Percentiles rank a stretch among this genome's conserved stretches.
These are phyloP conservation scores for Thalpophila matura DNA, from an alignment of 2,888 invertebrate genomes.

Conservation along the genomic window DNA sequence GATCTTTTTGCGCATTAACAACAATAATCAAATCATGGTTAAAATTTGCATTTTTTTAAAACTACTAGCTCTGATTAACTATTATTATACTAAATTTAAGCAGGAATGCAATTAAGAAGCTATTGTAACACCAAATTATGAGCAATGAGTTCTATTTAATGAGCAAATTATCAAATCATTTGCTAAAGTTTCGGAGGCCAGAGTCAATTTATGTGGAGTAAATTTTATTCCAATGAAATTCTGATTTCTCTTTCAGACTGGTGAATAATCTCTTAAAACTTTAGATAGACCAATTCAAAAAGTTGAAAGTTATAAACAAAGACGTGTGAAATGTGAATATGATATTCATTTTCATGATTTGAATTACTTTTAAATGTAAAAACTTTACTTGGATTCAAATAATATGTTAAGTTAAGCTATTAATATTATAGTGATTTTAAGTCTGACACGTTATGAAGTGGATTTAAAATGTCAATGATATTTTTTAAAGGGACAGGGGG, in stretches of 20 bases:
- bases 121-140: not conserved
- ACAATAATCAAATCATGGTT: too few relatives aligned
- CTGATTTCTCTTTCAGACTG: constrained; percentile 22
- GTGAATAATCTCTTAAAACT: constrained; percentile 24
- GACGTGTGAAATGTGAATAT: constrained; percentile 38
- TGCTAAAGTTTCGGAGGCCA: constrained; percentile 9
- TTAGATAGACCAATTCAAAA: constrained; percentile 22
- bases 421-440: not conserved
- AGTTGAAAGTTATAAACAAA: constrained; percentile 17
- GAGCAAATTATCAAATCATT: constrained; percentile 24
- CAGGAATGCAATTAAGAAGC: not conserved
- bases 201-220: constrained; percentile 16
- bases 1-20: too few relatives aligned
- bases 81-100: too few relatives aligned
- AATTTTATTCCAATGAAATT: constrained; percentile 33
- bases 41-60: too few relatives aligned
- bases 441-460: not conserved
- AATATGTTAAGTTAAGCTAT: not conserved
- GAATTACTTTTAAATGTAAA: constrained; percentile 10
- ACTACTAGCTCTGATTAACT: too few relatives aligned
- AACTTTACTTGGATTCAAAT: constrained; percentile 4
- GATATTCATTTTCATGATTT: constrained; percentile 8
- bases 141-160: not conserved
- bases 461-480: constrained; percentile 1
- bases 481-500: too few relatives aligned